Conservation (phyloP, 2,888 invertebrate species). For the Drosophila antonietae region DNA sequence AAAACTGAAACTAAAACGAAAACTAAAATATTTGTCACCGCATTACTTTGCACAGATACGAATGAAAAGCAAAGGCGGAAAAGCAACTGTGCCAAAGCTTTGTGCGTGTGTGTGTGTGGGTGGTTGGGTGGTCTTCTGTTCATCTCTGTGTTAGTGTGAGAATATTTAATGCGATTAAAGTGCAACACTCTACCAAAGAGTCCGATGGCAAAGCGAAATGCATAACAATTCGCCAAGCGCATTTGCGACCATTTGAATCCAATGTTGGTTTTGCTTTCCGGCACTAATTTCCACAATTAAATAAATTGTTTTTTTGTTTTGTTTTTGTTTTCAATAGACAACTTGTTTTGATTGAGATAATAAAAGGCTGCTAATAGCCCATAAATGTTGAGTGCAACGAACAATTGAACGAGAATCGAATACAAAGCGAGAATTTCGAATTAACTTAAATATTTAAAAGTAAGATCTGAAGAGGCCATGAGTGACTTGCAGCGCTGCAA, state of each 20-base stretch:
- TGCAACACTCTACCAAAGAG: conserved; percentile 61
- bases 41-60: conserved; percentile 61
- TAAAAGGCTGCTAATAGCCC: conserved; percentile 39
- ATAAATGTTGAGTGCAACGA: conserved; percentile 31
- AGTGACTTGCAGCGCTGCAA: conserved; percentile 13
- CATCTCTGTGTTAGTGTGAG: conserved; percentile 57
- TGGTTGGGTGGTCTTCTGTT: conserved; percentile 5
- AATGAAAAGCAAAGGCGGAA: conserved; percentile 30
- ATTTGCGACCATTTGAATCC: conserved; percentile 8
- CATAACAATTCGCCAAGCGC: conserved; percentile 17
- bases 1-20: conserved; percentile 37
- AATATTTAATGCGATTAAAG: conserved; percentile 81
- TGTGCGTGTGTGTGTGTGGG: conserved; percentile 18
- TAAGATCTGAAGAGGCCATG: conserved; percentile 28
- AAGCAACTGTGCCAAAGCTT: conserved; percentile 52
- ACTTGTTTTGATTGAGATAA: conserved; percentile 11
- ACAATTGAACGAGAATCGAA: conserved; percentile 15
- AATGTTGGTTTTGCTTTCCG: not conserved
- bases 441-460: conserved; percentile 24
- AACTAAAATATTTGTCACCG: conserved; percentile 48
- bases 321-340: not conserved
- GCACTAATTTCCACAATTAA: conserved; percentile 19
- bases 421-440: conserved; percentile 11
- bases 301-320: not conserved
- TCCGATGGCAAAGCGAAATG: conserved; percentile 21